Evolutionary conservation across 2,888 invertebrate genomes (phyloP), one percentile per base, ranked within the genome.

Genomic region (Ypsolopha scabrella): DNA sequence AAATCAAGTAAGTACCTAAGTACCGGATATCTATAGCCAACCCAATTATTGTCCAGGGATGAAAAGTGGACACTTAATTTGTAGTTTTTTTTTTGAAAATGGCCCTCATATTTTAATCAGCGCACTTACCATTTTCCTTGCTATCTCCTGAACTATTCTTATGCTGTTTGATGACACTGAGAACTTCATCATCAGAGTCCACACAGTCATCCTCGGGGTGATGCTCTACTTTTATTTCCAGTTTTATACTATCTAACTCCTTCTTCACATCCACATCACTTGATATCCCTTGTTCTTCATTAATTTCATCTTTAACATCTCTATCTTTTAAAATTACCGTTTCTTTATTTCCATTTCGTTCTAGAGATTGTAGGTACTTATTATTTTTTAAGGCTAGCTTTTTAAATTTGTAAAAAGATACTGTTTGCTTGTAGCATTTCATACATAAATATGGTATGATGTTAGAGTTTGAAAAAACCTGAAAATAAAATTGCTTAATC

Each of bases 361-460:
- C 7, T 7, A 63, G 34, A 6, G 66, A 59, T 53, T 56, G 69
- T 39, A 76, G 64, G 57, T 72, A 71, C 2, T 58, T 53, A 56
- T 82, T 72, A 60, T 63, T 80, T 59, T 70, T 69, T 54, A 72
- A 53, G 41, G 78, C 81, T 55, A 71, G 54, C 14, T 58, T 54
- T 61, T 83, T 83, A 55, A 82, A 83, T 55, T 74, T 64, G 52
- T 76, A 64, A 57, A 72, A 80, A 10, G 66, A 59, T 52, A 74
- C 48, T 35, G 79, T 64, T 61, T 75, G 79, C 52, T 57, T 68
- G 55, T 62, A 76, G 58, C 83, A 83, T 60, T 72, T 69, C 52
- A 60, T 45, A 64, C 83, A 83, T 44, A 82, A 53, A 53, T 75
- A 77, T 59, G 68, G 68, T 57, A 62, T 69, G 9, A 67, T 45